Evolutionary conservation across 2,888 invertebrate species (phyloP), one percentile per base, ranked within the genome.

Genomic region (Hirudinaria manillensis): DNA sequence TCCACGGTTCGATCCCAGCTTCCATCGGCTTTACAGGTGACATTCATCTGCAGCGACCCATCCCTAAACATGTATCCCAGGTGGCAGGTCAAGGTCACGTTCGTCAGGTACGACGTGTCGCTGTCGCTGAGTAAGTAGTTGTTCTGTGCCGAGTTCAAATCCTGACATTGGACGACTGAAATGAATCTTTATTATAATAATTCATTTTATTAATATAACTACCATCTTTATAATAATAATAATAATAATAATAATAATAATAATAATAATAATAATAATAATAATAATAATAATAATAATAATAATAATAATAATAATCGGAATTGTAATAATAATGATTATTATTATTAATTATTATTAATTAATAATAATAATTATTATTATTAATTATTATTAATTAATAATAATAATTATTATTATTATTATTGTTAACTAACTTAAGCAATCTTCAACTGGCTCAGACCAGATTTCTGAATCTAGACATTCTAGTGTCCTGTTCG

Each of bases 31-130:
- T 1, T 2, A 19, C 68, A 68, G 13, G 36, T 36, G 16, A 68
- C 68, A 32, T 29, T 68, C 68, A 13, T 68, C 34, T 34, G 19
- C 27, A 36, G 32, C 10, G 29, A 34, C 10, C 36, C 36, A 36
- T 68, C 68, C n/a, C 32, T 34, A 34, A 68, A 68, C 36, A n/a
- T 34, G 68, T 29, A 68, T 4, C 68, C 68, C 29, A 36, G 34
- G 68, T 34, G 7, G 27, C 68, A 68, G 36, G 16, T 6, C 21
- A 68, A n/a, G 7, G 32, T 29, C n/a, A 68, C 68, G 19, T n/a
- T 36, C 32, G 13, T 13, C n/a, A n/a, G 34, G 36, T 68, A 68
- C 0, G 68, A 32, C 36, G 36, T 34, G 29, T 68, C 27, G 32
- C 10, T 68, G 29, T 24, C 19, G 16, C n/a, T 68, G 4, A 68